A percentile compares a stretch with the other conserved stretches of the same genome.
These are phyloP conservation scores for Todiramphus chloris DNA, from an alignment of 2,113 vertebrate species.

Conservation along the genomic window DNA sequence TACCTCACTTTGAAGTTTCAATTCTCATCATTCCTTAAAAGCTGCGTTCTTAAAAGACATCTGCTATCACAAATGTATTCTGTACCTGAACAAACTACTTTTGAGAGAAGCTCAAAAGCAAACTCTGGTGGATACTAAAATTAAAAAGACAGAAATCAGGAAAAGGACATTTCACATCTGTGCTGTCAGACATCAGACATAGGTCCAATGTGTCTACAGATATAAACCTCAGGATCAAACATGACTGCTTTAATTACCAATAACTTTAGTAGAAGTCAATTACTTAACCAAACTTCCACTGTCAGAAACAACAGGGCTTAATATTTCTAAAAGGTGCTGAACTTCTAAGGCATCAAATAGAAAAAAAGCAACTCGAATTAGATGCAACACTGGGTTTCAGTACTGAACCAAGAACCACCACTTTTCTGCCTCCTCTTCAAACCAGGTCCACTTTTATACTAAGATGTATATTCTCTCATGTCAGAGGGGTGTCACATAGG, in stretches of 20 bases:
- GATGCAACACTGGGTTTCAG: not conserved
- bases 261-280: not conserved
- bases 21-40: not conserved
- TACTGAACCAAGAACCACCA: not conserved
- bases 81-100: not conserved
- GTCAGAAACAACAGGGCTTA: not conserved
- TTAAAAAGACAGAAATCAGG: not conserved
- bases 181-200: rapidly evolving
- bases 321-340: not conserved
- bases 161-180: not conserved
- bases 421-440: not conserved
- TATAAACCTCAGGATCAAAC: not conserved
- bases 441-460: not conserved
- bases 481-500: not conserved
- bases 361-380: not conserved
- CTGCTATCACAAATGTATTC: not conserved
- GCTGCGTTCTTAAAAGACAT: not conserved
- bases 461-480: not conserved
- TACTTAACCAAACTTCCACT: not conserved
- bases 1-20: not conserved
- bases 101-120: not conserved
- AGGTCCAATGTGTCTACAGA: not conserved
- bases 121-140: not conserved
- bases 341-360: not conserved
- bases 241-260: not conserved